Evolutionary conservation across 2,113 vertebrate species (phyloP).

Genomic region (Cygnus atratus): DNA sequence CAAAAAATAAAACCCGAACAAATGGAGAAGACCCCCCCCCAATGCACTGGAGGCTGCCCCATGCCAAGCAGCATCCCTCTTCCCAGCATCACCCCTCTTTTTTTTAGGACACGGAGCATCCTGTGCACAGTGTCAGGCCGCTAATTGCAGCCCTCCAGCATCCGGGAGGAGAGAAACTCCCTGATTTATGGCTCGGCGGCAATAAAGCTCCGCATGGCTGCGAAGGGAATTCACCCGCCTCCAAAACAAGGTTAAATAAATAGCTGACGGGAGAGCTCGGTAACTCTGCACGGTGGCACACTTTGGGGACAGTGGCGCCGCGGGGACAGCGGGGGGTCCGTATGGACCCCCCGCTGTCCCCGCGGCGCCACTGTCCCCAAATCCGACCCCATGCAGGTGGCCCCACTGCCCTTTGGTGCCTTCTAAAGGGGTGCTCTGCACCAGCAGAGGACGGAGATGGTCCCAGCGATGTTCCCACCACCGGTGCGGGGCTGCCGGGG

Average conservation of each 20-base stretch:
- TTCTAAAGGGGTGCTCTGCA: background rate
- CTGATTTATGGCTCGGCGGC: constrained; percentile 14
- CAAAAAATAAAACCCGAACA: background rate
- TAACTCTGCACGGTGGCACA: background rate
- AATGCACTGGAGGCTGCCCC: background rate
- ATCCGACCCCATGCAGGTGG: background rate
- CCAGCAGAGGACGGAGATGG: background rate
- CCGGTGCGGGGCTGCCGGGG: background rate
- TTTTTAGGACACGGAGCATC: background rate
- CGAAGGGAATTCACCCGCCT: constrained; percentile 42
- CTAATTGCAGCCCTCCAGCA: constrained; percentile 10
- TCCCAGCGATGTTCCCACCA: background rate
- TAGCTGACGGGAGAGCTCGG: constrained; percentile 13
- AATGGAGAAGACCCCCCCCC: background rate
- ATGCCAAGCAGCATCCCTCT: background rate
- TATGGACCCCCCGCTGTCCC: no score
- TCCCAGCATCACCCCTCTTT: background rate
- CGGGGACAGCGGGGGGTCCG: background rate
- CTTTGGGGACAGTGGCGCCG: background rate
- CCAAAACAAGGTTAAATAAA: constrained; percentile 64
- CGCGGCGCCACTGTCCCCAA: background rate
- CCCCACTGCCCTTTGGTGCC: background rate
- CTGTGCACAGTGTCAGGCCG: background rate
- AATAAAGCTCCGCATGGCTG: constrained; percentile 13
- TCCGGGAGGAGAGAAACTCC: background rate